A percentile compares a stretch with the other conserved stretches of the same genome.
phyloP scores from a whole-genome alignment of 2,113 vertebrate genomes.

The Desmodus rotundus region DNA sequence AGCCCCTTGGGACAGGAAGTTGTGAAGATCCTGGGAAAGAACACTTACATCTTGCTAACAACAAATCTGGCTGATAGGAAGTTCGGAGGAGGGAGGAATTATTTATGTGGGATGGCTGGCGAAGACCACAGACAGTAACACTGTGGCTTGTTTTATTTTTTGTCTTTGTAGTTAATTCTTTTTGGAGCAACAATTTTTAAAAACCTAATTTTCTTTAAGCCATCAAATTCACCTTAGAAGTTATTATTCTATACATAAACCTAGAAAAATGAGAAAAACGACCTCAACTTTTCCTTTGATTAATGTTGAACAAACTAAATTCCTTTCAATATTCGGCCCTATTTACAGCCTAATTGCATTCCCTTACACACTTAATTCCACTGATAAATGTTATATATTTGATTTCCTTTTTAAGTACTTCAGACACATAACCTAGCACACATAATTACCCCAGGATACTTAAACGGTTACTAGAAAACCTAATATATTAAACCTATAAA shows the following conservation, averaged over 20 bases:
- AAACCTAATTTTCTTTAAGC: background rate
- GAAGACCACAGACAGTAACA: background rate
- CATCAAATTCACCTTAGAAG: background rate
- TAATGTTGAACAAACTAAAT: slow-evolving; percentile 41
- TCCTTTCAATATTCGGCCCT: slow-evolving; percentile 11
- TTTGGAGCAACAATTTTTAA: slow-evolving; percentile 20
- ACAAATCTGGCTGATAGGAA: background rate
- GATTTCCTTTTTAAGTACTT: slow-evolving; percentile 60
- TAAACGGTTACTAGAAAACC: slow-evolving; percentile 47
- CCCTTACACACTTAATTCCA: slow-evolving; percentile 44
- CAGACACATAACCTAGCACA: slow-evolving; percentile 42
- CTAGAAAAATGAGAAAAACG: slow-evolving; percentile 45
- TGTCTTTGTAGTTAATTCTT: background rate
- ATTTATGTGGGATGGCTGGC: background rate
- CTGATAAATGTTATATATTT: slow-evolving; percentile 53
- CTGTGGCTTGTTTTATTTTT: slow-evolving; percentile 4
- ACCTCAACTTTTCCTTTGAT: slow-evolving; percentile 33
- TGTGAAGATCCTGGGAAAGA: background rate
- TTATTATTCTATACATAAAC: slow-evolving; percentile 26
- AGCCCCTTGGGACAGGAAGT: background rate
- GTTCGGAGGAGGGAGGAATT: background rate
- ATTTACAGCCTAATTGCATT: slow-evolving; percentile 49
- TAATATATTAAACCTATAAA: slow-evolving; percentile 39
- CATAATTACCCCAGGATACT: slow-evolving; percentile 36
- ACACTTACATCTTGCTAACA: background rate